phyloP scores from a whole-genome alignment of 2,113 vertebrate species.

The Lichenostomus cassidix region DNA sequence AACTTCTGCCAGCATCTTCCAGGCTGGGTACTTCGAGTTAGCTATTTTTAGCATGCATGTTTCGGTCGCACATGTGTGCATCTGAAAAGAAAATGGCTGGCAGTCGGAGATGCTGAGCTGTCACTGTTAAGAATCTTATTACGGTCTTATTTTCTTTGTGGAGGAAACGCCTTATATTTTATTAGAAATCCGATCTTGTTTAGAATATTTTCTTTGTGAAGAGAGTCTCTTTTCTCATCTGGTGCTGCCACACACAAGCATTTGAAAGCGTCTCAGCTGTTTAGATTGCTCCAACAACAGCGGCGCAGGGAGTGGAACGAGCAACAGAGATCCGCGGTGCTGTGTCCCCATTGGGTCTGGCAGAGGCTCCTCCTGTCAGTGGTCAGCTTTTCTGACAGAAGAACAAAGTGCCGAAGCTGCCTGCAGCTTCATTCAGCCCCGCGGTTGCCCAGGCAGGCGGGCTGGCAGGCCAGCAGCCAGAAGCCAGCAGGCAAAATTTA shows the following conservation, averaged over 20 bases:
- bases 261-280: not conserved
- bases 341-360: slow-evolving; percentile 31
- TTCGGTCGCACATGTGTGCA: not conserved
- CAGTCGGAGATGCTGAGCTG: not conserved
- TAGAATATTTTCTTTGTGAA: not conserved
- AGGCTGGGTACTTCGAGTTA: not conserved
- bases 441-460: slow-evolving; percentile 71
- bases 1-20: not conserved
- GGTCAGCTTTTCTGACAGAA: slow-evolving; percentile 72
- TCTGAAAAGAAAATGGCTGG: not conserved
- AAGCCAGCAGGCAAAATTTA: slow-evolving; percentile 82
- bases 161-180: not conserved
- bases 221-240: not conserved
- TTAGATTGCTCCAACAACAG: slow-evolving; percentile 1
- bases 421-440: slow-evolving; percentile 79
- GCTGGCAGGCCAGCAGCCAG: slow-evolving; percentile 78
- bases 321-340: slow-evolving; percentile 57
- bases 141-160: not conserved
- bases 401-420: slow-evolving; percentile 80
- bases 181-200: not conserved
- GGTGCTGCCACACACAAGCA: not conserved
- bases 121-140: not conserved
- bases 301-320: not conserved
- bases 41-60: fast-evolving
- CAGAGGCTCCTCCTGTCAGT: slow-evolving; percentile 69